Conservation (phyloP, 23 tunicate genomes). For the Styela plicata region DNA sequence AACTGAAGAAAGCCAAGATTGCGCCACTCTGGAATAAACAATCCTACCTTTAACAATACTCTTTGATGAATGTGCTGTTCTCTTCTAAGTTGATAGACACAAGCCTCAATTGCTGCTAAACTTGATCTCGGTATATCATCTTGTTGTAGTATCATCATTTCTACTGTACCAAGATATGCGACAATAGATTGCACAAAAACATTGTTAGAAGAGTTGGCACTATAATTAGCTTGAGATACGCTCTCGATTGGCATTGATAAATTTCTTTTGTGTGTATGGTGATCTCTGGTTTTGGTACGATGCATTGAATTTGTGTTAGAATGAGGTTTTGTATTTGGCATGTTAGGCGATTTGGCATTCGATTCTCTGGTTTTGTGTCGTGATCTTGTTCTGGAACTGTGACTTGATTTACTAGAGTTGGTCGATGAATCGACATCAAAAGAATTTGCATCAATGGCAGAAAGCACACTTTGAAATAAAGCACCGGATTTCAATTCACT, state of each 20-base stretch:
- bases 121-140: slow-evolving; percentile 23
- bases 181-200: slow-evolving; percentile 57
- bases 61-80: slow-evolving; percentile 85
- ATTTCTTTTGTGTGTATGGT: neutral
- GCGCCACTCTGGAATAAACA: too few relatives aligned
- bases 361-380: slow-evolving; percentile 1
- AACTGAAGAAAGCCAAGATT: too few relatives aligned
- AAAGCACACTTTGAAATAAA: slow-evolving; percentile 42
- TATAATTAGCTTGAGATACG: neutral
- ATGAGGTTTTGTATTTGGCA: slow-evolving; percentile 6
- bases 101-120: slow-evolving; percentile 41
- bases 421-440: neutral
- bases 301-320: neutral
- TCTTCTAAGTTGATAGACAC: slow-evolving; percentile 52
- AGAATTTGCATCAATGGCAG: slow-evolving; percentile 19
- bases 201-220: slow-evolving; percentile 7
- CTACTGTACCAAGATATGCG: slow-evolving; percentile 74
- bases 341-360: neutral
- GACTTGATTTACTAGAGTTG: slow-evolving; percentile 6
- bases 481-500: slow-evolving; percentile 58
- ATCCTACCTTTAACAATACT: slow-evolving; percentile 56
- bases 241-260: neutral
- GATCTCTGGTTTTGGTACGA: neutral
- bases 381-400: neutral
- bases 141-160: slow-evolving; percentile 16